Evolutionary conservation across 2,888 invertebrate genomes (phyloP).

Genomic region (Camponotus fellah): DNA sequence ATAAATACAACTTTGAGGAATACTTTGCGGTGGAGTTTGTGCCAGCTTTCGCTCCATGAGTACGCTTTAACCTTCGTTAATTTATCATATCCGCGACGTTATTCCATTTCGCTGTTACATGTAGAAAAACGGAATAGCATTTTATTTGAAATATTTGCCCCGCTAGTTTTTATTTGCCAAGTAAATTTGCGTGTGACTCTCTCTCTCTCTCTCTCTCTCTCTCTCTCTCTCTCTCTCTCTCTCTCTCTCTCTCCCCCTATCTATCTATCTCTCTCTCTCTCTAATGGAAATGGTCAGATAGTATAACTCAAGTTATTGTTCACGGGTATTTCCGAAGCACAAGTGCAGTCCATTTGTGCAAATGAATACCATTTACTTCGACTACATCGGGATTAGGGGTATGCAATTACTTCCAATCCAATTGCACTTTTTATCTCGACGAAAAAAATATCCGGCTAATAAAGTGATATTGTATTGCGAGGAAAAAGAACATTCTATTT

Average conservation of each 20-base stretch:
- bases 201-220: too few species aligned
- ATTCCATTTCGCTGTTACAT: conserved; percentile 8
- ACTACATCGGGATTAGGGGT: conserved; percentile 20
- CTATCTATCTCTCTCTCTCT: too few species aligned
- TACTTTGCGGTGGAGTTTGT: conserved; percentile 35
- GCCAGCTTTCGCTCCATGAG: conserved; percentile 4
- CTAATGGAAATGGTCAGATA: neutral
- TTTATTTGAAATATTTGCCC: conserved; percentile 22
- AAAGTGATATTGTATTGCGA: conserved; percentile 28
- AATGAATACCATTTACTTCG: neutral
- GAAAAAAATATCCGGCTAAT: conserved; percentile 49
- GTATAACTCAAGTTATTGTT: neutral
- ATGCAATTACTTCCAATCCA: conserved; percentile 18
- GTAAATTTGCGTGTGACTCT: neutral
- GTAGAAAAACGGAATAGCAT: neutral
- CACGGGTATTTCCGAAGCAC: conserved; percentile 1
- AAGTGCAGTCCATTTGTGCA: neutral
- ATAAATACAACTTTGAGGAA: conserved; percentile 55
- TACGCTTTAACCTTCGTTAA: conserved; percentile 41
- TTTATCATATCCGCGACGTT: conserved; percentile 43
- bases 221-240: neutral
- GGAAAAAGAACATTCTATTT: conserved; percentile 12
- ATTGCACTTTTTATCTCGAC: conserved; percentile 17
- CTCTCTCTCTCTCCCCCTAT: too few species aligned
- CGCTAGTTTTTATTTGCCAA: conserved; percentile 20